A percentile compares a stretch with the other conserved stretches of the same genome.
Evolutionary conservation across 2,797 vertebrate genomes (phyloP).

Genomic region (Uromys caudimaculatus): DNA sequence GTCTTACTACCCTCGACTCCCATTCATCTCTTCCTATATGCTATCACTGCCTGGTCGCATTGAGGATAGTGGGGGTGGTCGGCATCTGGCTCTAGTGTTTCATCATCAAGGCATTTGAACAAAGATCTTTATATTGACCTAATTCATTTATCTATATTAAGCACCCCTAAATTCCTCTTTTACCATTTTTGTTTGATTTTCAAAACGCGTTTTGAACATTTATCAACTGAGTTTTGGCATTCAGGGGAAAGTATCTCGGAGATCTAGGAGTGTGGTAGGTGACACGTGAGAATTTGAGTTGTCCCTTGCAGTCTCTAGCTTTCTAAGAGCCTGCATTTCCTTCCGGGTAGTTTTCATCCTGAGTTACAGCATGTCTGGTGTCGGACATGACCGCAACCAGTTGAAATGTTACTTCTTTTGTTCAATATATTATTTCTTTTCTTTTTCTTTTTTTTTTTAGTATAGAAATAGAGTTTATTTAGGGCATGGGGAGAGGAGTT

Average conservation of each 20-base stretch:
- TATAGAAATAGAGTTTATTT: too few relatives aligned
- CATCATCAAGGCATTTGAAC: not conserved
- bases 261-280: not conserved
- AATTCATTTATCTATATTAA: not conserved
- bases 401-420: conserved; percentile 10
- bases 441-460: too few relatives aligned
- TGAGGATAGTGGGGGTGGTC: not conserved
- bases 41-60: not conserved
- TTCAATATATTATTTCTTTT: not conserved
- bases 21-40: not conserved
- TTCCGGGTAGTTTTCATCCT: not conserved
- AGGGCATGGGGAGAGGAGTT: too few relatives aligned
- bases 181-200: not conserved
- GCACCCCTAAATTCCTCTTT: not conserved
- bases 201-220: not conserved
- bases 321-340: not conserved
- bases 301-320: not conserved
- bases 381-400: too few relatives aligned
- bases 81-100: not conserved
- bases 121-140: not conserved
- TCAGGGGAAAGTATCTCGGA: not conserved
- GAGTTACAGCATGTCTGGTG: not conserved
- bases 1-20: too few relatives aligned
- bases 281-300: not conserved
- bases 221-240: not conserved